Conservation (phyloP, 2,797 vertebrate species). For the Peromyscus aztecus region DNA sequence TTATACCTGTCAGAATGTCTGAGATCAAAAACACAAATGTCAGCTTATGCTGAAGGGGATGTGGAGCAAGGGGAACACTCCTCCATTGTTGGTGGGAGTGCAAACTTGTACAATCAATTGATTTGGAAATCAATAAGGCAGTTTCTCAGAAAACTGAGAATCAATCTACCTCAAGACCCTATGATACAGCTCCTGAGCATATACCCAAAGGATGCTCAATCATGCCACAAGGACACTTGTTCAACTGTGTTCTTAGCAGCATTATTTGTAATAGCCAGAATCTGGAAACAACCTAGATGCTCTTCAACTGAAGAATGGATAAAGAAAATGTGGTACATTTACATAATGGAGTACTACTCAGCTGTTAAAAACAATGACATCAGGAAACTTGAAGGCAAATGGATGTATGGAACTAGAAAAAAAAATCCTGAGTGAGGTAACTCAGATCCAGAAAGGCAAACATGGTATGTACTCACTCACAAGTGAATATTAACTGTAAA, state of each 20-base stretch:
- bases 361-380: background rate
- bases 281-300: background rate
- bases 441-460: background rate
- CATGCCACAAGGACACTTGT: background rate
- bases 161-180: background rate
- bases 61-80: background rate
- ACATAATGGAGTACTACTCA: background rate
- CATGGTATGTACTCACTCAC: background rate
- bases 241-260: background rate
- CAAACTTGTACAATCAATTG: background rate
- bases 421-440: background rate
- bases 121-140: background rate
- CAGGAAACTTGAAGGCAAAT: background rate
- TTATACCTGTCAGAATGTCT: background rate
- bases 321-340: background rate
- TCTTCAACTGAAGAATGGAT: background rate
- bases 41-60: background rate
- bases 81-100: background rate
- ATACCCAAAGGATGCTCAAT: background rate
- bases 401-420: background rate
- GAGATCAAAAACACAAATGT: background rate
- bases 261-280: background rate
- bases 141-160: background rate
- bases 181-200: background rate
- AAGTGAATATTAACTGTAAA: background rate